Percentiles rank a stretch among this genome's conserved stretches.
Conservation (phyloP, 1,140 invertebrate species). For the Hylyphantes graminicola region DNA sequence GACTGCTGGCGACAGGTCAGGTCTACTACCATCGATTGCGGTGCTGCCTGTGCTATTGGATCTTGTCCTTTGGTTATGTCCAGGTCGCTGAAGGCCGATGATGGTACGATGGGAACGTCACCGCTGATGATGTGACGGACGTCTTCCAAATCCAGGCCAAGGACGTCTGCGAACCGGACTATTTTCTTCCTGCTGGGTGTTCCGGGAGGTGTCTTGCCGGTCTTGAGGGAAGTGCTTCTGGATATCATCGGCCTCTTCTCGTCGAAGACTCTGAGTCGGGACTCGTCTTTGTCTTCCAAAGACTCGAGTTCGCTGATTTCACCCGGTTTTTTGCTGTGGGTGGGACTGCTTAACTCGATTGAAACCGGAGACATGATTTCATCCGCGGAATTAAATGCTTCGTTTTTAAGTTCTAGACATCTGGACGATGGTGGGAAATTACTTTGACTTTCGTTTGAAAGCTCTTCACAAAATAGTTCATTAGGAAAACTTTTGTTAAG, state of each 20-base stretch:
- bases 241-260: slow-evolving; percentile 73
- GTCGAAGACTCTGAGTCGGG: background rate
- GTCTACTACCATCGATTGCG: slow-evolving; percentile 68
- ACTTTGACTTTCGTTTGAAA: too few species aligned
- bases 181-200: slow-evolving; percentile 88
- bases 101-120: slow-evolving; percentile 87
- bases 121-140: slow-evolving; percentile 73
- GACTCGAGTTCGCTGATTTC: too few species aligned
- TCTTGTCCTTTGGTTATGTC: slow-evolving; percentile 42
- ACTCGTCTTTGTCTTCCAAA: background rate
- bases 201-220: slow-evolving; percentile 89
- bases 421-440: too few species aligned
- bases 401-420: too few species aligned
- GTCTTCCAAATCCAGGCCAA: slow-evolving; percentile 91
- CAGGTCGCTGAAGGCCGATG: slow-evolving; percentile 76
- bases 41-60: slow-evolving; percentile 65
- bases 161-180: slow-evolving; percentile 93
- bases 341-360: too few species aligned
- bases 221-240: slow-evolving; percentile 87
- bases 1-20: slow-evolving; percentile 73
- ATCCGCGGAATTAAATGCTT: too few species aligned
- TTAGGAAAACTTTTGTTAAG: too few species aligned
- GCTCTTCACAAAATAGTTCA: too few species aligned
- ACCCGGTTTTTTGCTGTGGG: too few species aligned
- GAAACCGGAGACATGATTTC: too few species aligned